These are phyloP conservation scores for Rallus crepitans DNA, from an alignment of 2,797 vertebrate genomes.

Conservation along the genomic window DNA sequence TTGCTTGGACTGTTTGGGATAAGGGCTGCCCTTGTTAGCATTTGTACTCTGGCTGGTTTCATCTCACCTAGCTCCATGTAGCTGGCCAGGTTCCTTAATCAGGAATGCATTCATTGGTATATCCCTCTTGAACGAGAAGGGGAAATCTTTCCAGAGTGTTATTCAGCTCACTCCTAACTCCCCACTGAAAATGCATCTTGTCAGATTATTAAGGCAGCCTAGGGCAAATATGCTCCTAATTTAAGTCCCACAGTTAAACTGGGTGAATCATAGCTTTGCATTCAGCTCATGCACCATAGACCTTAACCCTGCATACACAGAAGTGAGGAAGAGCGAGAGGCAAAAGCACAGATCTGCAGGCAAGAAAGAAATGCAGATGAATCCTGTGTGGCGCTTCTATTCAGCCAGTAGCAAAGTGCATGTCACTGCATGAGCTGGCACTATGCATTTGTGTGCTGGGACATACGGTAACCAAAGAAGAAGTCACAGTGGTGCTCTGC, in stretches of 20 bases:
- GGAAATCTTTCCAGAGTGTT: neutral
- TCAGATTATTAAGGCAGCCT: neutral
- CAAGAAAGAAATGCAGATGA: conserved; percentile 1
- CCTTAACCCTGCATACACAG: neutral
- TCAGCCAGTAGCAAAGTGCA: neutral
- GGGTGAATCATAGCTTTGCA: neutral
- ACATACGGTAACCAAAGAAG: conserved; percentile 32
- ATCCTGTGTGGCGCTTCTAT: neutral
- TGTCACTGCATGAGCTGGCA: conserved; percentile 25
- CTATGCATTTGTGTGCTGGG: neutral
- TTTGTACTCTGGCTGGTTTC: neutral
- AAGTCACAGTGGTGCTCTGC: neutral
- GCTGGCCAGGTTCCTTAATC: neutral
- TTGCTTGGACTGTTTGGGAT: neutral
- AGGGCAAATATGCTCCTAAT: neutral
- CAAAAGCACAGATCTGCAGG: neutral
- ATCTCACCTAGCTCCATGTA: neutral
- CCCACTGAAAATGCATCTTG: neutral
- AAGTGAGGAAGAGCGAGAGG: neutral
- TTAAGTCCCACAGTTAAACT: neutral
- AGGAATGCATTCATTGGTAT: neutral
- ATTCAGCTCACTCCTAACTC: neutral
- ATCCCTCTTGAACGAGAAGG: neutral
- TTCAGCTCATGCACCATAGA: neutral
- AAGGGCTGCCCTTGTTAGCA: neutral